These are phyloP conservation scores for Cacatua alba DNA, from an alignment of 2,113 vertebrate genomes.

Conservation along the genomic window DNA sequence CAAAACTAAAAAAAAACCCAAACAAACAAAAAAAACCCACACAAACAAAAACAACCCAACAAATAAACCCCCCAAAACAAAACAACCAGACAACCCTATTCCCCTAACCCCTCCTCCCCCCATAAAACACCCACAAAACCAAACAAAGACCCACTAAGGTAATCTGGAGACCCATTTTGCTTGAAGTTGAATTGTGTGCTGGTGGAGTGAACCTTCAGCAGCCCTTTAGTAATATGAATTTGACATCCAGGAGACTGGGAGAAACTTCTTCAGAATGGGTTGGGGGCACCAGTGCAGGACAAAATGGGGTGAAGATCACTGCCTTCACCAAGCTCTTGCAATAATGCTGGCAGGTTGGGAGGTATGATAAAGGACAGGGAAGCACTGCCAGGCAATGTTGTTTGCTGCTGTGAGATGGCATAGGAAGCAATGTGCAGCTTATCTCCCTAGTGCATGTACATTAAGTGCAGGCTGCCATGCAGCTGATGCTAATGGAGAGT, in stretches of 20 bases:
- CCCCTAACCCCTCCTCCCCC: no score
- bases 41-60: not conserved
- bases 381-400: rapidly evolving
- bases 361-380: no score
- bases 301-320: rapidly evolving
- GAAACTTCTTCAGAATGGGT: rapidly evolving
- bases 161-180: not conserved
- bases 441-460: not conserved
- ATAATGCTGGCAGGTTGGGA: rapidly evolving
- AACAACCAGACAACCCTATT: not conserved
- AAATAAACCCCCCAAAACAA: not conserved
- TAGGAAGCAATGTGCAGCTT: not conserved
- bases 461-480: not conserved
- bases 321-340: not conserved
- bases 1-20: not conserved
- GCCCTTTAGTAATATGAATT: not conserved
- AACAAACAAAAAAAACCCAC: not conserved
- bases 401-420: not conserved
- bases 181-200: not conserved
- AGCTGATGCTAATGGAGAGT: not conserved
- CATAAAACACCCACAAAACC: not conserved
- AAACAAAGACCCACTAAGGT: not conserved
- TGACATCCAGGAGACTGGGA: not conserved
- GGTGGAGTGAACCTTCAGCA: not conserved
- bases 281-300: not conserved